Conservation (phyloP, 2,888 invertebrate species). For the Embidobia sp. region DNA sequence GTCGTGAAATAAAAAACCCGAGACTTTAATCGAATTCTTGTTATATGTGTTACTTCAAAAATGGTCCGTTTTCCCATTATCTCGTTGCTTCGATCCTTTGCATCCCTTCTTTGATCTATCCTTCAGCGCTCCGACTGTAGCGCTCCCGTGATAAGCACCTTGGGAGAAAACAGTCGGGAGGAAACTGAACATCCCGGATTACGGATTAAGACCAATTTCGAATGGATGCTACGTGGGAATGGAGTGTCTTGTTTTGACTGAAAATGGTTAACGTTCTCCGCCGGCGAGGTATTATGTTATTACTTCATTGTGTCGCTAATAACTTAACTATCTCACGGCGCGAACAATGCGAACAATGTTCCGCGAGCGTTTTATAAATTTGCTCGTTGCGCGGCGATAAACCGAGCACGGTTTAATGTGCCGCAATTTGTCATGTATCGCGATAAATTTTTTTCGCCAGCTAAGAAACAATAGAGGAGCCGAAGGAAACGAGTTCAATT, state of each 20-base stretch:
- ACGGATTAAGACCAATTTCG: conserved; percentile 81
- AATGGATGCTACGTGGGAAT: conserved; percentile 76
- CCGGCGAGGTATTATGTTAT: conserved; percentile 52
- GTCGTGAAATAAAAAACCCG: conserved; percentile 37
- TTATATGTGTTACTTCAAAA: conserved; percentile 60
- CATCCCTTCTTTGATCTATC: conserved; percentile 63
- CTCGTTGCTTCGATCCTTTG: conserved; percentile 60
- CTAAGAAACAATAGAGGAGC: too few species aligned
- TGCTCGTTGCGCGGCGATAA: conserved; percentile 18
- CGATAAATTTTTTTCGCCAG: conserved; percentile 24
- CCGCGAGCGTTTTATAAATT: conserved; percentile 38
- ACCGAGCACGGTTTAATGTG: conserved; percentile 12
- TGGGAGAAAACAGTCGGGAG: conserved; percentile 75
- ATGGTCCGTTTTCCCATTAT: conserved; percentile 58
- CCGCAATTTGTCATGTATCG: conserved; percentile 33
- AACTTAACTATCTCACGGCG: conserved; percentile 49
- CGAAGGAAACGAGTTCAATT: conserved; percentile 13
- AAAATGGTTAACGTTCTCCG: conserved; percentile 51
- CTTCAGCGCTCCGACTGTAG: conserved; percentile 57
- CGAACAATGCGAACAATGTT: conserved; percentile 56
- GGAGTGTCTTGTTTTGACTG: conserved; percentile 73
- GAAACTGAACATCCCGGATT: conserved; percentile 79
- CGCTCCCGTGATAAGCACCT: conserved; percentile 62
- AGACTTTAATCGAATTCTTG: conserved; percentile 62
- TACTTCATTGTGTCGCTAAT: conserved; percentile 60